These are phyloP conservation scores for Podarcis raffonei DNA, from an alignment of 2,113 vertebrate genomes.

Conservation along the genomic window DNA sequence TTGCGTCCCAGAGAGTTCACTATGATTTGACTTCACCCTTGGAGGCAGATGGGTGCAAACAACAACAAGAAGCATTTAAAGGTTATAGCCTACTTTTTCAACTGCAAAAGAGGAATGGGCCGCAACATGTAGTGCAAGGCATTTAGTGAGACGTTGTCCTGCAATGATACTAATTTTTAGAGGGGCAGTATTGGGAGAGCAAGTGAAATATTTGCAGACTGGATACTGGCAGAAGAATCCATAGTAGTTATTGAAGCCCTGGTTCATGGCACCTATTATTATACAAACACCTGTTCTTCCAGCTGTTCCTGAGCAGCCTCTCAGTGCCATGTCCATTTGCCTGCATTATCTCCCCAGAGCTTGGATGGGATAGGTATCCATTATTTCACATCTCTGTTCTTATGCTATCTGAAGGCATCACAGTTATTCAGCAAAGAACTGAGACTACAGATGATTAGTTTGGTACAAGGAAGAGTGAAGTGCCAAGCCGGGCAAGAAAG, in stretches of 20 bases:
- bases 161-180: background rate
- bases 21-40: too few species aligned
- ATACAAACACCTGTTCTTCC: background rate
- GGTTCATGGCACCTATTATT: background rate
- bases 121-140: background rate
- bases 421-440: background rate
- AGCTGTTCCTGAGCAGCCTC: background rate
- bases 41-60: too few species aligned
- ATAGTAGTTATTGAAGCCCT: background rate
- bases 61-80: background rate
- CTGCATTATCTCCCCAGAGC: background rate
- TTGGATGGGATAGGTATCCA: background rate
- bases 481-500: background rate
- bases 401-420: background rate
- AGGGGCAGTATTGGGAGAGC: background rate
- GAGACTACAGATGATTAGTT: background rate
- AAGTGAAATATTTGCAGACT: background rate
- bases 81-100: background rate
- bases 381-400: background rate
- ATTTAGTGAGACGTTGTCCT: background rate
- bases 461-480: background rate
- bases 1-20: too few species aligned
- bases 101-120: background rate
- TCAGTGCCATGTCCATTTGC: background rate
- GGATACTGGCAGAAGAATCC: background rate